phyloP scores from a whole-genome alignment of 1,140 invertebrate species.

The Lutraria rhynchaena region DNA sequence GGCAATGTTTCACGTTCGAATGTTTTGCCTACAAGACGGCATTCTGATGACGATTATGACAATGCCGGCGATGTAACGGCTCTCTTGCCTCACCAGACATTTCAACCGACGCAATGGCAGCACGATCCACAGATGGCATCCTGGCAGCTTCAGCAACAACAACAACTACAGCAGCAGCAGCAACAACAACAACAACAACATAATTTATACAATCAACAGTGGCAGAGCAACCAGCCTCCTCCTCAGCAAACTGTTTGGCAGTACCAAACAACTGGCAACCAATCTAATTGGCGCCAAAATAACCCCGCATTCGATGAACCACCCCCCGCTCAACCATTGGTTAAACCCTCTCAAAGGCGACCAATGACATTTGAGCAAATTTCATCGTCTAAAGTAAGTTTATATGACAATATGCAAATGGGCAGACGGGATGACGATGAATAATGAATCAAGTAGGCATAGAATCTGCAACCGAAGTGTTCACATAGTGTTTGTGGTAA shows the following conservation, averaged over 20 bases:
- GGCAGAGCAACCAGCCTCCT: constrained; percentile 44
- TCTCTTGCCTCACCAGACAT: constrained; percentile 64
- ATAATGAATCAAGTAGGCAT: neutral
- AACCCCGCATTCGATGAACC: constrained; percentile 58
- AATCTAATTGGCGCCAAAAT: constrained; percentile 44
- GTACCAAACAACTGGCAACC: constrained; percentile 26
- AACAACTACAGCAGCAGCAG: constrained; percentile 56
- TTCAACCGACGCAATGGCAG: constrained; percentile 28
- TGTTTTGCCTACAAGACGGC: constrained; percentile 35
- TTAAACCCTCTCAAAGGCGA: constrained; percentile 74
- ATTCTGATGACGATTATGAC: constrained; percentile 74
- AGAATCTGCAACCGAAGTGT: neutral
- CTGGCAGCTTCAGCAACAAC: constrained; percentile 31
- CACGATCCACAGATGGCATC: neutral
- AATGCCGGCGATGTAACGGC: constrained; percentile 71
- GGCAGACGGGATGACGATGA: constrained; percentile 32
- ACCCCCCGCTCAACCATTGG: constrained; percentile 73
- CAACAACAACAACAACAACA: constrained; percentile 57
- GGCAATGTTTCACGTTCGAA: constrained; percentile 7
- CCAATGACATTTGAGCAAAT: constrained; percentile 79
- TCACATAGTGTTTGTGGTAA: no score
- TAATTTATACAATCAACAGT: constrained; percentile 28
- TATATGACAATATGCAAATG: constrained; percentile 77
- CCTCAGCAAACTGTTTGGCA: constrained; percentile 55
- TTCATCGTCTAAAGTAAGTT: constrained; percentile 78